Conservation (phyloP, 1,140 invertebrate species). For the Drosophila persimilis region DNA sequence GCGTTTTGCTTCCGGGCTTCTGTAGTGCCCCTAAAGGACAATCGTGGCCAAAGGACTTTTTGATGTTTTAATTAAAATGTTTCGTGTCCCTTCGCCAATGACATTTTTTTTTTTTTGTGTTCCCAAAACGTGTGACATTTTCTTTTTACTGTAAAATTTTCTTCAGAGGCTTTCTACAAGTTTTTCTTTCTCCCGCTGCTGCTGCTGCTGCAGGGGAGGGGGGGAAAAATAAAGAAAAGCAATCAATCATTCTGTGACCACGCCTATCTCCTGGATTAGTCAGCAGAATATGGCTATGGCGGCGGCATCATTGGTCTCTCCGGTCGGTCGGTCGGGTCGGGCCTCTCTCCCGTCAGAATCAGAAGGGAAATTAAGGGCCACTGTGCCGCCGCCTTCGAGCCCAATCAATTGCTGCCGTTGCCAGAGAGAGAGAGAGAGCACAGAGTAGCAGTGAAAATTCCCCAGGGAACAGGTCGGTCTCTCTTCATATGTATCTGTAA, state of each 20-base stretch:
- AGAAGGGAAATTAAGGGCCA: constrained; percentile 38
- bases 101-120: constrained; percentile 36
- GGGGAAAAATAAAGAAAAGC: constrained; percentile 54
- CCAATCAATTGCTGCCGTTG: constrained; percentile 76
- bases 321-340: constrained; percentile 12
- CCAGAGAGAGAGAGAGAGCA: constrained; percentile 47
- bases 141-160: constrained; percentile 42
- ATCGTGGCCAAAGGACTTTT: constrained; percentile 32
- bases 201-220: too few relatives aligned
- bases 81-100: constrained; percentile 5
- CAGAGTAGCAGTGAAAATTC: constrained; percentile 34
- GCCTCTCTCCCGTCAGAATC: constrained; percentile 15
- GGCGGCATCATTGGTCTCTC: constrained; percentile 78
- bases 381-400: constrained; percentile 52
- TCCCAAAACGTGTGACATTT: constrained; percentile 61
- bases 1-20: too few relatives aligned
- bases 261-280: constrained; percentile 83
- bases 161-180: constrained; percentile 71
- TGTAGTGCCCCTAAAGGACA: constrained; percentile 50
- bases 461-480: constrained; percentile 42
- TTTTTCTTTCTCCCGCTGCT: constrained; percentile 52
- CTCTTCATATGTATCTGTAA: constrained; percentile 2
- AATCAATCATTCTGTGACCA: constrained; percentile 81
- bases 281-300: constrained; percentile 73
- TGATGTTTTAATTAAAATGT: constrained; percentile 80